These are phyloP conservation scores for Apis cerana DNA, from an alignment of 1,140 invertebrate genomes.

Conservation along the genomic window DNA sequence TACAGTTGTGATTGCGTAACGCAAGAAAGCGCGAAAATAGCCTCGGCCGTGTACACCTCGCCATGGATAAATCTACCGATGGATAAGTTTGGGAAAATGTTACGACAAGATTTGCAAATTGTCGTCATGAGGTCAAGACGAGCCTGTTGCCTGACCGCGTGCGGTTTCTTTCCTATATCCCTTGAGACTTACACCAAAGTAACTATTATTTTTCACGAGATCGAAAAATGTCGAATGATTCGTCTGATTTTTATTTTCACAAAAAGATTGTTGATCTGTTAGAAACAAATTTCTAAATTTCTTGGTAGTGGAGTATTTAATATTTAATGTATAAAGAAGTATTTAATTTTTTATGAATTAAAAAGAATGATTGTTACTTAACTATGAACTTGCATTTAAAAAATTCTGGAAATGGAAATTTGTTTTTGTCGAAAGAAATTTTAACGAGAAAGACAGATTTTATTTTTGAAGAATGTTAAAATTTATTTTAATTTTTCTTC, in stretches of 20 bases:
- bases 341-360: too few relatives aligned
- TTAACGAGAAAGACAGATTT: too few relatives aligned
- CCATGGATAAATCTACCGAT: constrained; percentile 35
- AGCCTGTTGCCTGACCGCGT: constrained; percentile 46
- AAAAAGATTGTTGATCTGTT: too few relatives aligned
- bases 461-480: too few relatives aligned
- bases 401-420: too few relatives aligned
- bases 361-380: too few relatives aligned
- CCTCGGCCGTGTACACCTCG: constrained; percentile 31
- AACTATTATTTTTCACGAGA: not conserved
- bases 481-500: too few relatives aligned
- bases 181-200: constrained; percentile 56
- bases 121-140: constrained; percentile 37
- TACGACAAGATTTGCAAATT: constrained; percentile 39
- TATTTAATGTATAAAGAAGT: too few relatives aligned
- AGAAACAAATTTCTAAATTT: too few relatives aligned
- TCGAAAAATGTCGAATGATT: not conserved
- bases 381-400: too few relatives aligned
- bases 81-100: constrained; percentile 18
- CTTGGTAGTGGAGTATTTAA: too few relatives aligned
- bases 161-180: constrained; percentile 54
- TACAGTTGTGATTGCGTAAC: constrained; percentile 44
- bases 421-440: too few relatives aligned
- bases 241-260: not conserved
- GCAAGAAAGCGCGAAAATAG: constrained; percentile 39